These are phyloP conservation scores for Limenitis arthemis DNA, from an alignment of 2,888 invertebrate species.

Conservation along the genomic window DNA sequence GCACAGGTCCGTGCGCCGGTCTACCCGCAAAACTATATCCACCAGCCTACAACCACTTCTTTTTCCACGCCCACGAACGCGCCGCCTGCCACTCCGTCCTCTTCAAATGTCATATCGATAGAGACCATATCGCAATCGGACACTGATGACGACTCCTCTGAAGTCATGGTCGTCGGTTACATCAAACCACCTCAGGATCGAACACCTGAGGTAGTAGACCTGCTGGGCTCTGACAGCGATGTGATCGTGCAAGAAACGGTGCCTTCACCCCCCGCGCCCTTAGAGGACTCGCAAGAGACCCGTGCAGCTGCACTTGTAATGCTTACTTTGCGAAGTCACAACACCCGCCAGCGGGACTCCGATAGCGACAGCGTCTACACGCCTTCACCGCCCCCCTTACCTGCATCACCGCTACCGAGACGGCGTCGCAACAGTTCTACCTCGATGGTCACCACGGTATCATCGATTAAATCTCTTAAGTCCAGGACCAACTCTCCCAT, in stretches of 20 bases:
- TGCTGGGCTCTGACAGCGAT: slow-evolving; percentile 71
- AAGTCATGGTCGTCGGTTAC: slow-evolving; percentile 75
- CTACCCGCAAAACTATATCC: slow-evolving; percentile 43
- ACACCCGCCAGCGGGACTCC: slow-evolving; percentile 21
- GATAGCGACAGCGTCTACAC: slow-evolving; percentile 31
- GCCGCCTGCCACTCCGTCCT: slow-evolving; percentile 34
- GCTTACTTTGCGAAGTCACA: slow-evolving; percentile 36
- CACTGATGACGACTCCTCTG: slow-evolving; percentile 64
- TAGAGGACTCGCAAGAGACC: slow-evolving; percentile 18
- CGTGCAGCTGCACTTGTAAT: slow-evolving; percentile 27
- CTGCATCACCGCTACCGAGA: slow-evolving; percentile 10
- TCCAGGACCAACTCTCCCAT: neutral
- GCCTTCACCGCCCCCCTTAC: slow-evolving; percentile 14
- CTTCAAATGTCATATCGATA: slow-evolving; percentile 40
- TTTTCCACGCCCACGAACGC: slow-evolving; percentile 36
- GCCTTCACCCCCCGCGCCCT: slow-evolving; percentile 30
- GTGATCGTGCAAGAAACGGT: slow-evolving; percentile 49
- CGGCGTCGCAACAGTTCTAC: slow-evolving; percentile 12
- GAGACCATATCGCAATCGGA: slow-evolving; percentile 64
- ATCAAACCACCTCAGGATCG: slow-evolving; percentile 77
- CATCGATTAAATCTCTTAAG: neutral
- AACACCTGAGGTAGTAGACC: slow-evolving; percentile 76
- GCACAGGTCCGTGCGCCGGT: slow-evolving; percentile 39
- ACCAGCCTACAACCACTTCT: slow-evolving; percentile 32
- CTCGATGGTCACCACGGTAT: slow-evolving; percentile 15